Evolutionary conservation across 2,113 vertebrate genomes (phyloP).

Genomic region (Aphyosemion australe): DNA sequence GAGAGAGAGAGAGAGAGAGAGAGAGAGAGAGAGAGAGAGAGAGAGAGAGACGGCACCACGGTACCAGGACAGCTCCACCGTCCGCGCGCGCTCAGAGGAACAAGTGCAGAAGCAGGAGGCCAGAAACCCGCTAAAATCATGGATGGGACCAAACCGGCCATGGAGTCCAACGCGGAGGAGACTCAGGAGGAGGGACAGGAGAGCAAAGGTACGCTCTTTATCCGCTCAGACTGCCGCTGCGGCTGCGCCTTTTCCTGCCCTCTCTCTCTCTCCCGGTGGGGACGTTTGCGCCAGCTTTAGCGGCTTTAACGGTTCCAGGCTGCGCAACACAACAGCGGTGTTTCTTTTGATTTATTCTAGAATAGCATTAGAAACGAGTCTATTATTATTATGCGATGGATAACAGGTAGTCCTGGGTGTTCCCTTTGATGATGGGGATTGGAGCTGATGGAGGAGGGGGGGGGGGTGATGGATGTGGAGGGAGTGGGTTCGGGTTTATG

Average conservation of each 20-base stretch:
- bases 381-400: background rate
- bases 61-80: slow-evolving; percentile 55
- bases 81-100: slow-evolving; percentile 49
- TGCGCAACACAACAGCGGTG: slow-evolving; percentile 60
- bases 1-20: slow-evolving; percentile 24
- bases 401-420: background rate
- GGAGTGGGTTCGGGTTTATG: slow-evolving; percentile 34
- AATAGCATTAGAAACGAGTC: background rate
- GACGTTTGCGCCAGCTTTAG: slow-evolving; percentile 69
- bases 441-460: background rate
- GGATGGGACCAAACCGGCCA: slow-evolving; percentile 96
- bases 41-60: slow-evolving; percentile 58
- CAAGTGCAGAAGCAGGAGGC: slow-evolving; percentile 78
- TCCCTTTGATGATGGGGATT: slow-evolving; percentile 4
- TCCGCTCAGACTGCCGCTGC: background rate
- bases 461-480: slow-evolving; percentile 10
- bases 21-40: slow-evolving; percentile 37
- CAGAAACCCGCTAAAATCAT: slow-evolving; percentile 78
- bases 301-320: slow-evolving; percentile 70
- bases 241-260: slow-evolving; percentile 33
- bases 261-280: slow-evolving; percentile 4
- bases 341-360: background rate
- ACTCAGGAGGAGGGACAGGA: slow-evolving; percentile 94
- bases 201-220: slow-evolving; percentile 89
- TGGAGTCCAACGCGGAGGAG: slow-evolving; percentile 96